A percentile compares a stretch with the other conserved stretches of the same genome.
These are phyloP conservation scores for Hecatera dysodea DNA, from an alignment of 2,888 invertebrate species.

Conservation along the genomic window DNA sequence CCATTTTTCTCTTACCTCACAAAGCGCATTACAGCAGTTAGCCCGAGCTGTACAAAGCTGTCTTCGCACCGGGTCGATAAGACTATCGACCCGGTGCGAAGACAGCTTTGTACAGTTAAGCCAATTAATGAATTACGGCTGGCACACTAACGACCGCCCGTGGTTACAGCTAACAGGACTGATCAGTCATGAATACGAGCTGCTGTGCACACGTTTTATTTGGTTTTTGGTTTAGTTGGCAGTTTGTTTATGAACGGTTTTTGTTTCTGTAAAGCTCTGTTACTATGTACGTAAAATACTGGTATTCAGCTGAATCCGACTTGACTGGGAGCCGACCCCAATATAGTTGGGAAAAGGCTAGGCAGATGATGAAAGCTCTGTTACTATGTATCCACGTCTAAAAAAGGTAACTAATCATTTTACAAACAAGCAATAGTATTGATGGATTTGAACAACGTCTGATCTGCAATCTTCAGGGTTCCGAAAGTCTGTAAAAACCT, in stretches of 20 bases:
- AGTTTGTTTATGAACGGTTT: background rate
- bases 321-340: too few species aligned
- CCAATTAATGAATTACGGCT: conserved; percentile 63
- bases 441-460: background rate
- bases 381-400: too few species aligned
- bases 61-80: conserved; percentile 37
- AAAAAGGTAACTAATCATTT: too few species aligned
- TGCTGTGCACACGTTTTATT: conserved; percentile 8
- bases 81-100: too few species aligned
- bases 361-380: too few species aligned
- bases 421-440: background rate
- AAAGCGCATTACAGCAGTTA: conserved; percentile 25
- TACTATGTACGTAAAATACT: too few species aligned
- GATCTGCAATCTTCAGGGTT: background rate
- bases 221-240: background rate
- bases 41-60: conserved; percentile 20
- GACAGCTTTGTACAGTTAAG: conserved; percentile 57
- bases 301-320: too few species aligned
- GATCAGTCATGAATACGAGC: conserved; percentile 31
- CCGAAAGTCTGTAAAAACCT: too few species aligned
- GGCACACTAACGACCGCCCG: conserved; percentile 59
- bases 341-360: too few species aligned
- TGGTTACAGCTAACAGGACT: conserved; percentile 37
- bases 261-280: background rate
- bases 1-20: conserved; percentile 2